phyloP scores from a whole-genome alignment of 2,888 invertebrate species.

The Leptopterna dolabrata region DNA sequence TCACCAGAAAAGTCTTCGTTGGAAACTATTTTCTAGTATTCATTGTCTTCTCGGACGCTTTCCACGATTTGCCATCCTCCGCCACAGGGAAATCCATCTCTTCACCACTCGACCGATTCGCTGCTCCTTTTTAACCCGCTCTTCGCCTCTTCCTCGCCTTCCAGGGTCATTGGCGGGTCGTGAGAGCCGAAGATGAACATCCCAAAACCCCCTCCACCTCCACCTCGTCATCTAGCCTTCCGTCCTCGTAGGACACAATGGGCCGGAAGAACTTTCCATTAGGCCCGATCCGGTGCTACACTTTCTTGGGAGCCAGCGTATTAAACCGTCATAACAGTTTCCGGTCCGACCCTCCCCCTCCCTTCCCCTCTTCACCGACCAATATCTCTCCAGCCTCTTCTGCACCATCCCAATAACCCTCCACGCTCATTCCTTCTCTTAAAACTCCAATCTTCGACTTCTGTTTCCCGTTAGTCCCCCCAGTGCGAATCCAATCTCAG shows the following conservation, averaged over 20 bases:
- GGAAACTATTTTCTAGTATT: too few species aligned
- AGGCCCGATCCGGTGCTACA: constrained; percentile 45
- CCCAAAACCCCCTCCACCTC: neutral
- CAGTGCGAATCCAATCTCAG: constrained; percentile 26
- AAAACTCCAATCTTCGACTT: neutral
- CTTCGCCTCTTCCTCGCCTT: constrained; percentile 2
- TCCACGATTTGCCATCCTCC: neutral
- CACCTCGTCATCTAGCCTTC: neutral
- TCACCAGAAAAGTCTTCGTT: too few species aligned
- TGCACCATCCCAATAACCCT: neutral
- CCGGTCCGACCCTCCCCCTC: constrained; percentile 10
- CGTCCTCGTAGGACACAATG: constrained; percentile 30
- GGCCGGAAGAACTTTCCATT: constrained; percentile 54
- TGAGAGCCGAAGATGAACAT: constrained; percentile 49
- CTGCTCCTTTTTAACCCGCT: neutral
- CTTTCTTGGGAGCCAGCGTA: constrained; percentile 49
- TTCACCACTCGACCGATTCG: neutral
- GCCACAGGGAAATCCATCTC: neutral
- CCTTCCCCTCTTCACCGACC: neutral
- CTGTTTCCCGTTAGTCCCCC: constrained; percentile 8
- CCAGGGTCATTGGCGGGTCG: constrained; percentile 49
- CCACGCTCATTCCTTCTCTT: neutral
- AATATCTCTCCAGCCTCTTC: neutral
- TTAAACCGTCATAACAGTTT: constrained; percentile 54
- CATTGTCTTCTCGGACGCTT: too few species aligned